phyloP scores from a whole-genome alignment of 1,140 invertebrate genomes.

The Scaptomyza hsui region DNA sequence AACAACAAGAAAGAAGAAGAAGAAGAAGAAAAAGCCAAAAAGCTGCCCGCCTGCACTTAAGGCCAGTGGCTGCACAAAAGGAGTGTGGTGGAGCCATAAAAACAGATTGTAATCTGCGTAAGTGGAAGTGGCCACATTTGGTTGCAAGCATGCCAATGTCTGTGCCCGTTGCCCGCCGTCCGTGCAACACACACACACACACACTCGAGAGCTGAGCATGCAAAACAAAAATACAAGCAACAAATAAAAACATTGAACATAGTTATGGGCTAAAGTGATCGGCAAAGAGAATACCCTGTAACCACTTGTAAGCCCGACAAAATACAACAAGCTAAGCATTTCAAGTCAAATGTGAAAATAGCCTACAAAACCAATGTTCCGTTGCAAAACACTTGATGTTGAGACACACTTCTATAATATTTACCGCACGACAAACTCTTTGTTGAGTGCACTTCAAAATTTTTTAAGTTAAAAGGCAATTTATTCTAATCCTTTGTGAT shows the following conservation, averaged over 20 bases:
- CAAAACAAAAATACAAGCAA: slow-evolving; percentile 22
- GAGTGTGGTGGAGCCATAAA: slow-evolving; percentile 48
- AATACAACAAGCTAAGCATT: not conserved
- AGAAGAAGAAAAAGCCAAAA: slow-evolving; percentile 12
- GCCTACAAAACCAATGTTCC: too few relatives aligned
- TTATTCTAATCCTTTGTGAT: too few relatives aligned
- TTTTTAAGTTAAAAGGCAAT: too few relatives aligned
- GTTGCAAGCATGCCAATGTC: slow-evolving; percentile 40
- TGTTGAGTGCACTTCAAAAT: too few relatives aligned
- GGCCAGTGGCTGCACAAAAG: not conserved
- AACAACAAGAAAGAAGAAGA: slow-evolving; percentile 3
- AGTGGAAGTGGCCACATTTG: slow-evolving; percentile 71
- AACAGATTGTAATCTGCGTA: slow-evolving; percentile 74
- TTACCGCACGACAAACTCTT: too few relatives aligned
- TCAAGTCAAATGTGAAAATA: too few relatives aligned
- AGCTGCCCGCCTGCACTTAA: slow-evolving; percentile 32
- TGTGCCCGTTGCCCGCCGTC: slow-evolving; percentile 13
- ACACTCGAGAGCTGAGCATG: slow-evolving; percentile 11
- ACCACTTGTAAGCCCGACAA: not conserved
- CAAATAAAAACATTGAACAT: not conserved
- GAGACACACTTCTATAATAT: too few relatives aligned
- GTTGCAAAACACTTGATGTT: too few relatives aligned
- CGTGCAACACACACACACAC: slow-evolving; percentile 3
- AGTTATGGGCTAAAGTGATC: not conserved
- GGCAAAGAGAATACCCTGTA: not conserved